These are phyloP conservation scores for Gallinago media DNA, from an alignment of 2,113 vertebrate species.

Conservation along the genomic window DNA sequence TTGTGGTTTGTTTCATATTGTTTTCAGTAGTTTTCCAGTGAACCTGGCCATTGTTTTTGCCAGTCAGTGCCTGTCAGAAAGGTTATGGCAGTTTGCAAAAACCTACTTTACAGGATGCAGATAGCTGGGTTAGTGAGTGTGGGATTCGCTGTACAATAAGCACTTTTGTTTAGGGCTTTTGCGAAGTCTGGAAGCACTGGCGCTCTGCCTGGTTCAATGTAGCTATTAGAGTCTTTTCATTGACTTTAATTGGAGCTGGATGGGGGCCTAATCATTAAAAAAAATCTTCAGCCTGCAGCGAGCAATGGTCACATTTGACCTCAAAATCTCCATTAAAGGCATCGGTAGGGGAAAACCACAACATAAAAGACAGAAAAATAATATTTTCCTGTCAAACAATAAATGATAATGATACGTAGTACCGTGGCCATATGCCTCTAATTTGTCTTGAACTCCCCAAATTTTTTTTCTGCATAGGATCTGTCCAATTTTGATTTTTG, in stretches of 20 bases:
- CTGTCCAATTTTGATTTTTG: slow-evolving; percentile 39
- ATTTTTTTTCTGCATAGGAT: not conserved
- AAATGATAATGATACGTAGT: not conserved
- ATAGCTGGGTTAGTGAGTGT: not conserved
- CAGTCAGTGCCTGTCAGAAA: not conserved
- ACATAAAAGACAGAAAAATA: not conserved
- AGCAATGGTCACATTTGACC: slow-evolving; percentile 21
- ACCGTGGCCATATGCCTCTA: not conserved
- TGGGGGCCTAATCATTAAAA: slow-evolving; percentile 28
- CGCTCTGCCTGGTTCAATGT: not conserved
- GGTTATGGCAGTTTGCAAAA: not conserved
- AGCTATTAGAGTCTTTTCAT: slow-evolving; percentile 37
- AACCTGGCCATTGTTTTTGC: not conserved
- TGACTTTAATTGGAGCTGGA: slow-evolving; percentile 63
- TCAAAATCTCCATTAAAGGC: not conserved
- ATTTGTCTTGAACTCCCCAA: slow-evolving; percentile 1
- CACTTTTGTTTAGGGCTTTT: slow-evolving; percentile 42
- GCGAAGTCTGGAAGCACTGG: not conserved
- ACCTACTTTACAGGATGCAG: not conserved
- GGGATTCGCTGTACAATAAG: not conserved
- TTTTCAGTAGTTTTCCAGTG: slow-evolving; percentile 5
- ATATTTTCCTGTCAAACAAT: not conserved
- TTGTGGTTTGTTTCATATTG: not conserved
- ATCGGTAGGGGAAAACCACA: not conserved
- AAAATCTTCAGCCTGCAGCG: not conserved